Evolutionary conservation across 2,888 invertebrate genomes (phyloP), one percentile per base, ranked within the genome.

Genomic region (Liodrosophila aerea): DNA sequence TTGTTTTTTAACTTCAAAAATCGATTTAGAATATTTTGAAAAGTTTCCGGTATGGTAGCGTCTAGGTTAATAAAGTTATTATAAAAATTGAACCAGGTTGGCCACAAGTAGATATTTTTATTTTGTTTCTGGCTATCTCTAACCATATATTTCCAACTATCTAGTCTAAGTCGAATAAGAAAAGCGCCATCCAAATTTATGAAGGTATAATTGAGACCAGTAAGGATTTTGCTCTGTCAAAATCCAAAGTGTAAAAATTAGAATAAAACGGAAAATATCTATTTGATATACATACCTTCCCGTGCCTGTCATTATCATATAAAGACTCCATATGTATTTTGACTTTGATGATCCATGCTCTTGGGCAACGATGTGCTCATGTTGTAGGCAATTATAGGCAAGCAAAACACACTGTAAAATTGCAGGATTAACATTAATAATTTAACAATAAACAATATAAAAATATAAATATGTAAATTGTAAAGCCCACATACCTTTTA

Each of bases 271-370:
- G n/a, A n/a, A n/a, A n/a, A n/a, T n/a, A n/a, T n/a, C n/a, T 1
- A 31, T 31, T 8, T 4, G 11, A 7, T n/a, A 13, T 9, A 37
- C 50, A 4, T 0, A 70, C 73, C 66, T 70, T 66, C 1, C 56
- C 15, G 15, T 57, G 62, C 0, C 4, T 1, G 5, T 46, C 39
- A 4, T 8, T 15, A 2, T 72, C 54, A 29, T 66, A 75, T 89
- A 95, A 95, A n/a, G 96, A 96, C 87, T 97, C 96, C 96, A 96
- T 96, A 75, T 94, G 94, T 45, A 41, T 56, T 57, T 8, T 31
- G 50, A 0, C 41, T 46, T 0, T 15, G 2, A 0, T 61, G 8
- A 9, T 5, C 4, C n/a, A 66, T 72, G 11, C 33, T 47, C 0
- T 15, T 0, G 1, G 62, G 18, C 11, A 69, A 5, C 0, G 56